Evolutionary conservation across 2,113 vertebrate species (phyloP).

Genomic region (Clarias magur): DNA sequence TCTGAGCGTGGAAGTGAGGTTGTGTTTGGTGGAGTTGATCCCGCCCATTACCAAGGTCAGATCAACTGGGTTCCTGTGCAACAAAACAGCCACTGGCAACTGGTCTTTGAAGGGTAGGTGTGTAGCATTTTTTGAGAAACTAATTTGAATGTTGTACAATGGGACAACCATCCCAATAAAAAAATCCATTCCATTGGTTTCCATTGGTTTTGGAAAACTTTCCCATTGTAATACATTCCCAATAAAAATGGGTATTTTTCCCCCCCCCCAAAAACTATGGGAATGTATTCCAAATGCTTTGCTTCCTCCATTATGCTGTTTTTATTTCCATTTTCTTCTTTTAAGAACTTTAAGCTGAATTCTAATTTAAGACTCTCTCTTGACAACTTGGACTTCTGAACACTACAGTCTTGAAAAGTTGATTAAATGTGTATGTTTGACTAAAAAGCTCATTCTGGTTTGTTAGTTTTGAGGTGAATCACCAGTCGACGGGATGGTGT

Average conservation of each 20-base stretch:
- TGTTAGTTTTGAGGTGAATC: conserved; percentile 54
- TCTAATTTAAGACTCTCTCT: neutral
- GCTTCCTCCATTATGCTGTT: neutral
- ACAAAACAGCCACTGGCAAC: conserved; percentile 27
- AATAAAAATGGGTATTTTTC: neutral
- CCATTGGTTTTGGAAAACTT: neutral
- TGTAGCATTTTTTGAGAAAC: neutral
- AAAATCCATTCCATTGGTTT: neutral
- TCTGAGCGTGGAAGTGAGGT: conserved; percentile 26
- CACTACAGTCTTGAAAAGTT: neutral
- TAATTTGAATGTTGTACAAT: neutral
- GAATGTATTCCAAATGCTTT: neutral
- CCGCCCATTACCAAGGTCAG: conserved; percentile 22
- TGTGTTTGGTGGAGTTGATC: conserved; percentile 32
- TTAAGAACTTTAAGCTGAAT: neutral
- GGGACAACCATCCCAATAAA: neutral
- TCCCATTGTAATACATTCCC: neutral
- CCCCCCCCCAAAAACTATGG: neutral
- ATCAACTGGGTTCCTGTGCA: conserved; percentile 44
- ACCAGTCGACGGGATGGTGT: conserved; percentile 48
- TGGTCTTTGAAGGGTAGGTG: conserved; percentile 31
- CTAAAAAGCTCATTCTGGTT: neutral
- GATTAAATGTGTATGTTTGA: neutral
- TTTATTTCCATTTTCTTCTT: neutral
- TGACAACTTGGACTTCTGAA: neutral